Percentiles rank a stretch among this genome's conserved stretches.
phyloP scores from a whole-genome alignment of 2,888 invertebrate genomes.

The Drosophila leonis region DNA sequence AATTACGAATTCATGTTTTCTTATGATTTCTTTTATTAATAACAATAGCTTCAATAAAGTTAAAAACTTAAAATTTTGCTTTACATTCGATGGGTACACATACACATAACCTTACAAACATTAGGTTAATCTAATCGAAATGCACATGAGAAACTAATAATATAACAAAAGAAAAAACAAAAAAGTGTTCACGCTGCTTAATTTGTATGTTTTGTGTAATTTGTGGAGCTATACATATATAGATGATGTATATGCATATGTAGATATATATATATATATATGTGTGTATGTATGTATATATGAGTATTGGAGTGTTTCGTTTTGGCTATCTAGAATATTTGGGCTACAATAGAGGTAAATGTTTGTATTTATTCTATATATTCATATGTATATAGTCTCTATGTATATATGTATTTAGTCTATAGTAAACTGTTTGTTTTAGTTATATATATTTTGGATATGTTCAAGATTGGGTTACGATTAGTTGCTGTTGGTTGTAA shows the following conservation, averaged over 20 bases:
- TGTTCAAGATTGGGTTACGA: slow-evolving; percentile 1
- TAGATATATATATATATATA: neutral
- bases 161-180: neutral
- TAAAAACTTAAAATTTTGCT: slow-evolving; percentile 13
- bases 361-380: neutral
- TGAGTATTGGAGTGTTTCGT: neutral
- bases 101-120: slow-evolving; percentile 14
- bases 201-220: slow-evolving; percentile 4
- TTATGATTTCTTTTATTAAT: neutral
- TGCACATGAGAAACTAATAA: neutral
- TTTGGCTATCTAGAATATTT: neutral
- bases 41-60: neutral
- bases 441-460: slow-evolving; percentile 1
- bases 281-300: too few species aligned
- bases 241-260: neutral
- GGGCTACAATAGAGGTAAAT: slow-evolving; percentile 11
- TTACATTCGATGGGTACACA: slow-evolving; percentile 2
- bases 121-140: neutral
- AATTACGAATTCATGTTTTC: neutral
- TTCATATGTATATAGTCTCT: neutral
- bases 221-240: slow-evolving; percentile 2
- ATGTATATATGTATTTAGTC: neutral
- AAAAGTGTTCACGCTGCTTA: neutral
- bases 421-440: too few species aligned
- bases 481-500: neutral